These are phyloP conservation scores for Brachionus rotundiformis DNA, from an alignment of 1,140 invertebrate species.

Conservation along the genomic window DNA sequence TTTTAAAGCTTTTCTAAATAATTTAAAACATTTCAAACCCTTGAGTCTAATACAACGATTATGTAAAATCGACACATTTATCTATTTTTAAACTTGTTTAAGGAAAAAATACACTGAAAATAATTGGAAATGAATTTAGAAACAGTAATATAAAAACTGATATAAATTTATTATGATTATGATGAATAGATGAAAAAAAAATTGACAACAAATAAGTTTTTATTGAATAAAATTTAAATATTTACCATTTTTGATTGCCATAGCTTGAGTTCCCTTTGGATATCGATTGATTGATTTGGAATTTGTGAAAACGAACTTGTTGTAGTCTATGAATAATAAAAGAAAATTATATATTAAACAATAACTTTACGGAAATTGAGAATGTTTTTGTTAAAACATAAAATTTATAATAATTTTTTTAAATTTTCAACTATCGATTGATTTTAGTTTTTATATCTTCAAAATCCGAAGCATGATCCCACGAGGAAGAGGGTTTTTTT, in stretches of 20 bases:
- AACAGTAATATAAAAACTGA: background rate
- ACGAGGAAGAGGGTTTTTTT: background rate
- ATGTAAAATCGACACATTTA: background rate
- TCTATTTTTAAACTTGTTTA: background rate
- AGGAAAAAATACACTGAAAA: background rate
- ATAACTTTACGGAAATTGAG: background rate
- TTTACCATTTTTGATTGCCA: constrained; percentile 52
- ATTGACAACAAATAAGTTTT: background rate
- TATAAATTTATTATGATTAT: background rate
- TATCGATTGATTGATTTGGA: constrained; percentile 52
- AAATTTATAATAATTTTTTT: constrained; percentile 20
- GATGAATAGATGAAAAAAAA: background rate
- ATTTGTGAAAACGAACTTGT: constrained; percentile 43
- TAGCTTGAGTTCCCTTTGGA: constrained; percentile 50
- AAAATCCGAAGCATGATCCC: background rate
- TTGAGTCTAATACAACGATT: no score
- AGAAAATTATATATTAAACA: constrained; percentile 14
- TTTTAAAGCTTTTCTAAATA: background rate
- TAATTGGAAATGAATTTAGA: background rate
- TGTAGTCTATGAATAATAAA: constrained; percentile 34
- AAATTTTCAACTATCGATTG: background rate
- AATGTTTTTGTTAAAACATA: constrained; percentile 1
- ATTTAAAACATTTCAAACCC: no score
- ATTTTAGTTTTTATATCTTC: background rate
- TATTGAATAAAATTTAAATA: constrained; percentile 6